Percentiles rank a stretch among this genome's conserved stretches.
Conservation (phyloP, 2,797 vertebrate genomes). For the Vespertilio murinus region DNA sequence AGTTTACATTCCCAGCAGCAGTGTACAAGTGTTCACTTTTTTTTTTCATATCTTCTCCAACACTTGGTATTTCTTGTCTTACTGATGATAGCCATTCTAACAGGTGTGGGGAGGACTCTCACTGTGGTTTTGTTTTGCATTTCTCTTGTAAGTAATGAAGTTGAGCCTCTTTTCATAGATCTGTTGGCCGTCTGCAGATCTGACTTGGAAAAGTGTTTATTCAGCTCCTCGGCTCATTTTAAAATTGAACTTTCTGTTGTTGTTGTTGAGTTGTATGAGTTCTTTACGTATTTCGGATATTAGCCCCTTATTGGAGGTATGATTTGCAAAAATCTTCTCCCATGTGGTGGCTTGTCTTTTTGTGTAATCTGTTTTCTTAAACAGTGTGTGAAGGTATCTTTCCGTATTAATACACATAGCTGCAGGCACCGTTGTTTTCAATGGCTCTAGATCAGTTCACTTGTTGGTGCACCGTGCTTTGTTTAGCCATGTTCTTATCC, state of each 20-base stretch:
- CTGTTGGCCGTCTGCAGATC: not conserved
- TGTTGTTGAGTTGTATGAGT: not conserved
- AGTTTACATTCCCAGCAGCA: not conserved
- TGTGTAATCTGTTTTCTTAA: not conserved
- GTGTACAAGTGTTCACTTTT: not conserved
- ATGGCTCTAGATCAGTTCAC: not conserved
- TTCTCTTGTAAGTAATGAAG: not conserved
- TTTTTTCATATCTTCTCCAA: not conserved
- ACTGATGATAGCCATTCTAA: not conserved
- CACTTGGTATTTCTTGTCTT: not conserved
- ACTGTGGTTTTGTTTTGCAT: not conserved
- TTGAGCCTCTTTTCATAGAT: not conserved
- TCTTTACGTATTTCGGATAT: not conserved
- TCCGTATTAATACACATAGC: not conserved
- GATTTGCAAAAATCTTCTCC: not conserved
- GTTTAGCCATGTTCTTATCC: not conserved
- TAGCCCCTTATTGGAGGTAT: not conserved
- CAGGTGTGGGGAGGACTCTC: not conserved
- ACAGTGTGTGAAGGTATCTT: not conserved
- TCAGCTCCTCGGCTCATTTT: not conserved
- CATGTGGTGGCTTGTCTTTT: not conserved
- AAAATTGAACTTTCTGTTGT: not conserved
- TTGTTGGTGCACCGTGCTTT: not conserved
- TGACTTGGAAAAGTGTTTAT: not conserved
- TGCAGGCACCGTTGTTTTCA: not conserved